phyloP scores from a whole-genome alignment of 2,113 vertebrate species.

The Dissostichus mawsoni region DNA sequence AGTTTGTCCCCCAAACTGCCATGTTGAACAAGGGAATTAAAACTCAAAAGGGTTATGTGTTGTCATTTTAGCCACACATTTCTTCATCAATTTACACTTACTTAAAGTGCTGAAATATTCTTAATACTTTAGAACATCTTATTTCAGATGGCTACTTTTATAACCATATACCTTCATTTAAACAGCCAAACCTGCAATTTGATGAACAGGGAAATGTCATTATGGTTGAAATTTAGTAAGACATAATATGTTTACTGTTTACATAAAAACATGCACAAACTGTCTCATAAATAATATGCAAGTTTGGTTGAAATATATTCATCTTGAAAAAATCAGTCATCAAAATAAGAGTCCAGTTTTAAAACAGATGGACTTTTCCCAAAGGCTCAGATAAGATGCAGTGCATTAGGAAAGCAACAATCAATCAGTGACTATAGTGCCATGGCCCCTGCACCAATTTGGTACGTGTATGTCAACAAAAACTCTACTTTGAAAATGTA shows the following conservation, averaged over 20 bases:
- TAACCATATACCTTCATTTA: conserved; percentile 83
- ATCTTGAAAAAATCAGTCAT: conserved; percentile 73
- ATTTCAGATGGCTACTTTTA: conserved; percentile 29
- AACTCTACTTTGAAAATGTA: conserved; percentile 32
- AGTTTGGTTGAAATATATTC: conserved; percentile 74
- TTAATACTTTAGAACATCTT: conserved; percentile 80
- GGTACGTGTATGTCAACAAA: conserved; percentile 41
- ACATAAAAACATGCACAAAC: conserved; percentile 85
- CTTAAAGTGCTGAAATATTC: conserved; percentile 85
- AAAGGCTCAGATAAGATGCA: conserved; percentile 96
- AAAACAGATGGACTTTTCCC: conserved; percentile 90
- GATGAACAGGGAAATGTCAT: conserved; percentile 48
- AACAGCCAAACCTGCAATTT: conserved; percentile 81
- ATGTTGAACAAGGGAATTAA: conserved; percentile 23
- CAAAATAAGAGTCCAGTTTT: conserved; percentile 89
- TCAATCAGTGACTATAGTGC: conserved; percentile 73
- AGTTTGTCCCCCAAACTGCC: conserved; percentile 25
- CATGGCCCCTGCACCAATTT: conserved; percentile 63
- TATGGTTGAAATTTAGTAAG: conserved; percentile 54
- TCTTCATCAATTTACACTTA: conserved; percentile 71
- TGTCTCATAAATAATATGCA: conserved; percentile 83
- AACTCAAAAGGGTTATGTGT: conserved; percentile 52
- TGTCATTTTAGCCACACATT: conserved; percentile 42
- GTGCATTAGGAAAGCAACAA: conserved; percentile 87
- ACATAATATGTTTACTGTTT: conserved; percentile 65